phyloP scores from a whole-genome alignment of 2,797 vertebrate genomes.

The Danio albolineatus region DNA sequence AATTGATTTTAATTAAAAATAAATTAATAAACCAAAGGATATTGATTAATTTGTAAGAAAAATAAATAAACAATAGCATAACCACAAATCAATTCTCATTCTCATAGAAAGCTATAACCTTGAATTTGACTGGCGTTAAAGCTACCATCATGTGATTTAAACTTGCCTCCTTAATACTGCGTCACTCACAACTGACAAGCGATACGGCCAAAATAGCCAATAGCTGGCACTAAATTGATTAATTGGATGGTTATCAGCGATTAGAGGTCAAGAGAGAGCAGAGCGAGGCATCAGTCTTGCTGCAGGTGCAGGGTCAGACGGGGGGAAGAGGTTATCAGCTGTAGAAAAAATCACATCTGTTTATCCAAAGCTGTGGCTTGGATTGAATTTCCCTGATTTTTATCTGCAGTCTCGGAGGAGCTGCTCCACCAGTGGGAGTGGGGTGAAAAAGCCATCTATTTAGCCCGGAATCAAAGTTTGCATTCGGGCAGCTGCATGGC shows the following conservation, averaged over 20 bases:
- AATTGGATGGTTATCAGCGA: constrained; percentile 58
- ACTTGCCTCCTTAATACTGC: not conserved
- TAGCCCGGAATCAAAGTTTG: constrained; percentile 56
- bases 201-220: constrained; percentile 32
- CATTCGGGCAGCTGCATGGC: constrained; percentile 70
- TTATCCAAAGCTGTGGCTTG: constrained; percentile 76
- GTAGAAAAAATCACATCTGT: constrained; percentile 82
- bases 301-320: constrained; percentile 78
- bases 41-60: not conserved
- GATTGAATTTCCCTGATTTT: constrained; percentile 85
- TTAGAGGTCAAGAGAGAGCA: constrained; percentile 58
- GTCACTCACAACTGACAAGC: constrained; percentile 22
- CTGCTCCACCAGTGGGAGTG: constrained; percentile 56
- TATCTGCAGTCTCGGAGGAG: constrained; percentile 72
- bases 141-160: no score
- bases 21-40: no score
- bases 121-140: constrained; percentile 4
- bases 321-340: constrained; percentile 80
- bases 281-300: constrained; percentile 63
- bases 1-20: no score
- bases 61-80: not conserved
- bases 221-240: constrained; percentile 53
- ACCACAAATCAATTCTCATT: not conserved
- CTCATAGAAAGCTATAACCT: not conserved
- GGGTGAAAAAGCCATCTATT: constrained; percentile 62